These are phyloP conservation scores for Microcebus griseorufus DNA, from an alignment of 2,113 vertebrate genomes.

Conservation along the genomic window DNA sequence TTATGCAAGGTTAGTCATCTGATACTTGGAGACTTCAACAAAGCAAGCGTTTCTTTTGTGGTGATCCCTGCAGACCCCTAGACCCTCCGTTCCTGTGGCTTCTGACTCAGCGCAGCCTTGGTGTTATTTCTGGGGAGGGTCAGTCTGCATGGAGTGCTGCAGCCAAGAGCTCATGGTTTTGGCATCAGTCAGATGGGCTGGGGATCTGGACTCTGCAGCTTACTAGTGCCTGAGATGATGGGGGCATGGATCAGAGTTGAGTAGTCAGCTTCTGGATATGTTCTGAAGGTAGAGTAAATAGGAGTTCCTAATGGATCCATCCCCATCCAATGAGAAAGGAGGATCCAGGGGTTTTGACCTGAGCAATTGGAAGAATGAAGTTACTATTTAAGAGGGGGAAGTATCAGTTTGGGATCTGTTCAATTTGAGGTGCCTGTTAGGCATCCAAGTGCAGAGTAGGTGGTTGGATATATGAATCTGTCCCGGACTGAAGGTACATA, in stretches of 20 bases:
- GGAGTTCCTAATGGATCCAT: neutral
- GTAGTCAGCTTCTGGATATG: neutral
- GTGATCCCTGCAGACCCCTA: neutral
- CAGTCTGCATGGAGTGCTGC: neutral
- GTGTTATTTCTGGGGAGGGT: neutral
- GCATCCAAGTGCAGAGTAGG: neutral
- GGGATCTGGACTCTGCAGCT: neutral
- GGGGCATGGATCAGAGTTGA: neutral
- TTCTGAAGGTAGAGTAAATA: neutral
- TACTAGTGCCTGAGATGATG: neutral
- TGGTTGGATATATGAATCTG: neutral
- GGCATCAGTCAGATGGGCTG: neutral
- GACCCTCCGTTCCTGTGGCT: neutral
- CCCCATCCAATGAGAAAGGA: neutral
- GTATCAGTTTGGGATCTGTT: neutral
- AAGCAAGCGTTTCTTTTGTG: neutral
- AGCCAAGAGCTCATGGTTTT: neutral
- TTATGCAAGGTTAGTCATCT: neutral
- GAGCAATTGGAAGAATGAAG: neutral
- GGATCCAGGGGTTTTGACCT: neutral
- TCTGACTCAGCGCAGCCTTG: neutral
- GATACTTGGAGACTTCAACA: neutral
- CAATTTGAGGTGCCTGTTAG: neutral
- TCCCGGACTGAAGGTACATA: neutral
- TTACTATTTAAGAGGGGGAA: neutral